phyloP scores from a whole-genome alignment of 2,888 invertebrate species.

The Erannis defoliaria region DNA sequence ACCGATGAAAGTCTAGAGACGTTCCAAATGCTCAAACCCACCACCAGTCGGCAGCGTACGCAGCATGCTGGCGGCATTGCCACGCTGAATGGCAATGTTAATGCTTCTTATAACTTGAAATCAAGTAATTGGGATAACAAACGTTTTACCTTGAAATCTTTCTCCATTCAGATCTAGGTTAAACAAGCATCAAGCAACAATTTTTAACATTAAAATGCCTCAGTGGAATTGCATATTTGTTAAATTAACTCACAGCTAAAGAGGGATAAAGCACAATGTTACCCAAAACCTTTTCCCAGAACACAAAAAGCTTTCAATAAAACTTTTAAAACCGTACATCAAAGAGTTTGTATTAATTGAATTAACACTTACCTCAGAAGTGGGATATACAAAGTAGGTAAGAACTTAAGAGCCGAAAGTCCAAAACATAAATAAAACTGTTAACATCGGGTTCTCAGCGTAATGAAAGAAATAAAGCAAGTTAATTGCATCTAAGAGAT shows the following conservation, averaged over 20 bases:
- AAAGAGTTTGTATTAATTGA: slow-evolving; percentile 62
- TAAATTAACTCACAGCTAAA: slow-evolving; percentile 14
- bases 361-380: slow-evolving; percentile 65
- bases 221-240: slow-evolving; percentile 14
- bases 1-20: too few species aligned
- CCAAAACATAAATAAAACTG: slow-evolving; percentile 58
- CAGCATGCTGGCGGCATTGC: too few species aligned
- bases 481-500: slow-evolving; percentile 69
- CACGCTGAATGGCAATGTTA: too few species aligned
- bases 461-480: slow-evolving; percentile 73
- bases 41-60: too few species aligned
- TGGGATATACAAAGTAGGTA: slow-evolving; percentile 35
- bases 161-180: too few species aligned
- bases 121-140: neutral
- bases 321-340: slow-evolving; percentile 33
- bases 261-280: slow-evolving; percentile 13
- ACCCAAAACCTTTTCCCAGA: slow-evolving; percentile 23
- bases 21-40: too few species aligned
- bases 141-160: too few species aligned
- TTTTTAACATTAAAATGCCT: neutral
- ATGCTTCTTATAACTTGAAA: too few species aligned
- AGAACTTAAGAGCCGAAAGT: slow-evolving; percentile 35
- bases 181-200: too few species aligned
- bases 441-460: slow-evolving; percentile 57
- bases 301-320: slow-evolving; percentile 30